Evolutionary conservation across 2,888 invertebrate species (phyloP), one percentile per base, ranked within the genome.

Genomic region (Glyphotaelius pellucidus): DNA sequence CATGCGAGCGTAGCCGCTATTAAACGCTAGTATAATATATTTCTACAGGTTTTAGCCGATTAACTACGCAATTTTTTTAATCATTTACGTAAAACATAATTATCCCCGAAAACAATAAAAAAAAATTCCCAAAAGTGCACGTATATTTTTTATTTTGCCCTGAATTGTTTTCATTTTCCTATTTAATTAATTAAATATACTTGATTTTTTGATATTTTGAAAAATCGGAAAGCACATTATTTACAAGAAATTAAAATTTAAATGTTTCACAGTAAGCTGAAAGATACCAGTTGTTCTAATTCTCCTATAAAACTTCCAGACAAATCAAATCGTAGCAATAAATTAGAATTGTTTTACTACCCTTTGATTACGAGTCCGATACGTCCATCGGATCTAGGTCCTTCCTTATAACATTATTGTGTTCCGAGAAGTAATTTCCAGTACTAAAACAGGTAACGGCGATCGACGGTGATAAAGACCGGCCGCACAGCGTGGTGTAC

Each of bases 391-490:
- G 35, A 86, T 7, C n/a, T 86, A n/a, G 30, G n/a, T 86, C 35
- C 32, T 32, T 83, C 83, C 83, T 83, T 35, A 83, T 83, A 83
- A 35, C 11, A 42, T 35, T 86, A 86, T 35, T 86, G 42, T 86
- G 86, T 86, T 42, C 35, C 30, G 86, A 47, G 35, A 86, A 86
- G 86, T 86, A 86, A 86, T 86, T n/a, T 86, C n/a, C 15, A 42
- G 86, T 86, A 86, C 35, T 86, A 86, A 86, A 86, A 86, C 94
- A 98, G 98, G 98, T 98, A 93, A 97, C 97, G 92, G 98, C 98
- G 19, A 97, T 97, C 14, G 98, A 98, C 94, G 98, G 98, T 67
- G 98, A 98, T 95, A 97, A 97, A 94, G 97, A 98, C 94, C 96
- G 98, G 90, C 97, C 97, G 80, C 97, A 97, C 94, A 97, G 97